Base-by-base conservation (phyloP, 2,797 vertebrate genomes). In the Sebastiscus albofasciatus region DNA sequence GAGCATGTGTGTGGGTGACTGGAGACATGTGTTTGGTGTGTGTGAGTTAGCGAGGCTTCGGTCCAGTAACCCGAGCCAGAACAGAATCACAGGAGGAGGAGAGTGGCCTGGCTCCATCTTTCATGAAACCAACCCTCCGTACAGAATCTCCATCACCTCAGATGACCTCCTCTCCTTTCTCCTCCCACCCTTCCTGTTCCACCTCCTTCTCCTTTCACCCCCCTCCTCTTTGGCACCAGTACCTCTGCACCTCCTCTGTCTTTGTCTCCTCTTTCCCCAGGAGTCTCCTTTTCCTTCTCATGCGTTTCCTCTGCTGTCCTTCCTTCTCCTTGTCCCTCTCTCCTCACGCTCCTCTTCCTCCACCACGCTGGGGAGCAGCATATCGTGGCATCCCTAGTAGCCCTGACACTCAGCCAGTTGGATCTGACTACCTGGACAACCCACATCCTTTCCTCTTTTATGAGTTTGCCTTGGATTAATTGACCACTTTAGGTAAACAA, bases 401-500 rank as follows among this genome's bases (percentile, higher is more conserved):
- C 70, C 54, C 80, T 72, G 79, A 85, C 78, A 72, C 64, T 56
- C 34, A 64, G 89, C 89, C 89, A 90, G 75, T 77, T 92, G 91
- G 92, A 92, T 72, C 77, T 0, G 68, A 67, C 84, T 83, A 90
- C 85, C 87, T 82, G 85, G 80, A 85, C 85, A 86, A 72, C 90
- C 87, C 82, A 84, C 90, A 89, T 86, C 83, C 79, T 90, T 91
- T 90, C 86, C 84, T 89, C 73, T 90, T 91, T 94, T 89, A 92
- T 83, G 78, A 87, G 81, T 88, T 91, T 88, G 88, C 86, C 84
- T 93, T 24, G 79, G 87, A 93, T 92, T 91, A 92, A 93, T 92
- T 93, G 91, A 87, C 89, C 90, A 90, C 82, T 93, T 93, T 85
- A 88, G 86, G 87, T 92, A 90, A 93, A 91, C 90, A 91, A 90